Base-by-base conservation (phyloP, 2,888 invertebrate species). In the Sarcophaga variegata region DNA sequence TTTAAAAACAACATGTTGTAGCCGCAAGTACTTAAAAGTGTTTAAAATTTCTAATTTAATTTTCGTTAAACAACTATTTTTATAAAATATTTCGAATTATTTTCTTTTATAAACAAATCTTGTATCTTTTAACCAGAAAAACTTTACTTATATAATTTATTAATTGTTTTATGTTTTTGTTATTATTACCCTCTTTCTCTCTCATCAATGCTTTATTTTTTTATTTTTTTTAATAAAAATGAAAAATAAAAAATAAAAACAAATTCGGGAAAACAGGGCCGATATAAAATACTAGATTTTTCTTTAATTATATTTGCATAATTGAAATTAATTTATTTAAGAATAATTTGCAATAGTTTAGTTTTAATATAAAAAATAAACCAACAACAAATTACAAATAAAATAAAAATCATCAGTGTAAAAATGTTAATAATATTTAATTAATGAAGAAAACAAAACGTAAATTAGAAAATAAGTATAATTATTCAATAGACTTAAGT, bases 251-350 rank as follows among this genome's bases (percentile, higher is more conserved):
- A 20, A 91, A 90, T 92, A 92, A 92, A 92, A 91, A 90, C 92
- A 92, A 92, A 92, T 92, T 92, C 92, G 92, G 92, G 89, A 76
- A 92, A 90, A 91, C 91, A 92, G 91, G 91, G 89, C 91, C 79
- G 75, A 87, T 76, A 67, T 71, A 72, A 76, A 37, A 49, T 82
- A 54, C 4, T 79, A 59, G 37, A 66, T 78, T 77, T 79, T 79
- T 71, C 3, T 78, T 74, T 84, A 71, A 62, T 11, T 17, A 63
- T 17, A 63, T 75, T 69, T 72, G 45, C 74, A 25, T 70, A 67
- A 20, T 70, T 77, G 74, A 64, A 67, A 78, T 63, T 70, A 22
- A 66, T 66, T 71, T 81, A 49, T n/a, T 54, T 71, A 27, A 59
- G 11, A 71, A 59, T 70, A 60, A 83, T 83, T 83, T 80, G 84